phyloP scores from a whole-genome alignment of 2,113 vertebrate species.

The Hoplias malabaricus region DNA sequence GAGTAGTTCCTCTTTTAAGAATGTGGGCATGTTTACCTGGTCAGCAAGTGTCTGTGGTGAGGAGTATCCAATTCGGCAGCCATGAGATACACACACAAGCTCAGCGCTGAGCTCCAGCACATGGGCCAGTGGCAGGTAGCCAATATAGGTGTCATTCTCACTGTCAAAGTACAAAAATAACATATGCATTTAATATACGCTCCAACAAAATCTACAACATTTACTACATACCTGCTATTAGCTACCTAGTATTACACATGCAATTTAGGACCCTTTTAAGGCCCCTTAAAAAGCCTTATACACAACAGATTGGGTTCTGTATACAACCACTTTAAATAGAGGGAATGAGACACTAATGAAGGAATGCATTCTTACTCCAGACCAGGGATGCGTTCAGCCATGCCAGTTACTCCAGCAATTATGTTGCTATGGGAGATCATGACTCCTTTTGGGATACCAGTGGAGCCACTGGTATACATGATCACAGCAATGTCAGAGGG shows the following conservation, averaged over 20 bases:
- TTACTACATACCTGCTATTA: no score
- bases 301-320: no score
- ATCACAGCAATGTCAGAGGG: conserved; percentile 89
- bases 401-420: conserved; percentile 92
- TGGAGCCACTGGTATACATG: conserved; percentile 99
- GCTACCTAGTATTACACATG: no score
- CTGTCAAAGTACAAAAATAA: conserved; percentile 63
- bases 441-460: conserved; percentile 95
- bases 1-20: not conserved
- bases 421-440: conserved; percentile 98
- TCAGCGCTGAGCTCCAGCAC: conserved; percentile 97
- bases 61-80: conserved; percentile 94
- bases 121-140: conserved; percentile 93
- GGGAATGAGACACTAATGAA: no score
- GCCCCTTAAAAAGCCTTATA: no score
- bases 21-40: conserved; percentile 77
- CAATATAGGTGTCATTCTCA: conserved; percentile 91
- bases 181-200: no score
- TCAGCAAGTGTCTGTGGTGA: conserved; percentile 95
- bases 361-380: conserved; percentile 77
- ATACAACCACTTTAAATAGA: no score
- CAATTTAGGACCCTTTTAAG: no score
- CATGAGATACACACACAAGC: conserved; percentile 89
- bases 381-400: conserved; percentile 91
- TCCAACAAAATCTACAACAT: no score